Percentiles rank a stretch among this genome's conserved stretches.
Evolutionary conservation across 2,113 vertebrate species (phyloP).

Genomic region (Girardinichthys multiradiatus): DNA sequence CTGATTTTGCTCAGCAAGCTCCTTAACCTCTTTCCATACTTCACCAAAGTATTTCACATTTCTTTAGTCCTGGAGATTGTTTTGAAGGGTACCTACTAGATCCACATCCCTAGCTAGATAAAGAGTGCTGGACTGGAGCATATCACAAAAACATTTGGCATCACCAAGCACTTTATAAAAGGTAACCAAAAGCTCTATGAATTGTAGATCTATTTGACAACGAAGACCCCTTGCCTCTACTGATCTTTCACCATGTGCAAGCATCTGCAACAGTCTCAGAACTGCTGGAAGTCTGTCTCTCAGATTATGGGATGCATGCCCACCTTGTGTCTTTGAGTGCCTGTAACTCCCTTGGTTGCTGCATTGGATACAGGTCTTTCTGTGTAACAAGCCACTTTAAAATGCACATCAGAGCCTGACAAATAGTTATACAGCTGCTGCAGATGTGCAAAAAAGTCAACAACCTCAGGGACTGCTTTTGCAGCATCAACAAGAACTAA

Average conservation of each 20-base stretch:
- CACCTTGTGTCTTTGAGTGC: not conserved
- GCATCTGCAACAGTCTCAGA: not conserved
- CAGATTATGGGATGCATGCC: not conserved
- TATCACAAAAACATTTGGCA: conserved; percentile 1
- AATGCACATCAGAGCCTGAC: not conserved
- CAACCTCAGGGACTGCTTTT: not conserved
- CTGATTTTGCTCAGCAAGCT: not conserved
- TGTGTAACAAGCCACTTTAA: not conserved
- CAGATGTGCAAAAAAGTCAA: not conserved
- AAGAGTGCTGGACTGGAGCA: conserved; percentile 3
- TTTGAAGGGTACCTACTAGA: not conserved
- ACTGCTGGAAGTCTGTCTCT: conserved; percentile 2
- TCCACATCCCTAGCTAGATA: not conserved
- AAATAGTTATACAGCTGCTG: not conserved
- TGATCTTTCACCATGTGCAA: not conserved
- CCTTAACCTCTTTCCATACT: not conserved
- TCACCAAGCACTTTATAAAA: conserved; percentile 4
- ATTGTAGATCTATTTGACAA: not conserved
- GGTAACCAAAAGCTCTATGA: not conserved
- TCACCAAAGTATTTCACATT: not conserved
- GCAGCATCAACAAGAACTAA: conserved; percentile 1
- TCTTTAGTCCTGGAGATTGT: not conserved
- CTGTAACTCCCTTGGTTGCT: not conserved
- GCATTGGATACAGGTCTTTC: not conserved
- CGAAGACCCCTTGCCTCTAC: not conserved